These are phyloP conservation scores for Lepidurus arcticus DNA, from an alignment of 1,140 invertebrate species.

Conservation along the genomic window DNA sequence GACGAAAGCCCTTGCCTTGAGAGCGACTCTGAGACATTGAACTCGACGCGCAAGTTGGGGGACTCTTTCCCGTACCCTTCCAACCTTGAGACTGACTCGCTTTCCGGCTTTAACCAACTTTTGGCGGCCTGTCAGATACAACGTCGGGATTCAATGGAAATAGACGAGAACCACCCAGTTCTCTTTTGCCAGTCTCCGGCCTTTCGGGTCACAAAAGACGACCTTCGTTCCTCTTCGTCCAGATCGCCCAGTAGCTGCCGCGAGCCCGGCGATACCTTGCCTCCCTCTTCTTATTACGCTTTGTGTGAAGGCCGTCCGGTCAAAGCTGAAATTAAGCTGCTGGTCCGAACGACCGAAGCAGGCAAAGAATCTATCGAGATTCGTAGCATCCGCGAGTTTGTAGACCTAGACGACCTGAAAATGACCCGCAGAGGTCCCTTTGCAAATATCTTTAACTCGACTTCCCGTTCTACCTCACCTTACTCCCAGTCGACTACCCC, in stretches of 20 bases:
- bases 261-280: slow-evolving; percentile 28
- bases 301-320: slow-evolving; percentile 36
- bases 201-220: slow-evolving; percentile 34
- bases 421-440: slow-evolving; percentile 30
- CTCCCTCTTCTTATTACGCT: slow-evolving; percentile 25
- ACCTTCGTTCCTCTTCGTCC: slow-evolving; percentile 27
- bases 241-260: background rate
- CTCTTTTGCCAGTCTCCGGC: slow-evolving; percentile 36
- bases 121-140: background rate
- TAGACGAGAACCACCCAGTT: slow-evolving; percentile 37
- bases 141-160: background rate
- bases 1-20: slow-evolving; percentile 17
- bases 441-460: slow-evolving; percentile 29
- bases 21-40: background rate
- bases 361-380: slow-evolving; percentile 52
- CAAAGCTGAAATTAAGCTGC: slow-evolving; percentile 50
- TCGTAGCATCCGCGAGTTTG: slow-evolving; percentile 48
- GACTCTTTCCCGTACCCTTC: background rate
- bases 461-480: slow-evolving; percentile 1
- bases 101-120: background rate
- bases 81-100: background rate
- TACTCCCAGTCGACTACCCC: slow-evolving; percentile 9
- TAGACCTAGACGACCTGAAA: slow-evolving; percentile 39
- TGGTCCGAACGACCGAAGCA: slow-evolving; percentile 49
- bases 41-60: background rate